phyloP scores from a whole-genome alignment of 64 coral and sea anemone genomes.

The Montipora cactus region DNA sequence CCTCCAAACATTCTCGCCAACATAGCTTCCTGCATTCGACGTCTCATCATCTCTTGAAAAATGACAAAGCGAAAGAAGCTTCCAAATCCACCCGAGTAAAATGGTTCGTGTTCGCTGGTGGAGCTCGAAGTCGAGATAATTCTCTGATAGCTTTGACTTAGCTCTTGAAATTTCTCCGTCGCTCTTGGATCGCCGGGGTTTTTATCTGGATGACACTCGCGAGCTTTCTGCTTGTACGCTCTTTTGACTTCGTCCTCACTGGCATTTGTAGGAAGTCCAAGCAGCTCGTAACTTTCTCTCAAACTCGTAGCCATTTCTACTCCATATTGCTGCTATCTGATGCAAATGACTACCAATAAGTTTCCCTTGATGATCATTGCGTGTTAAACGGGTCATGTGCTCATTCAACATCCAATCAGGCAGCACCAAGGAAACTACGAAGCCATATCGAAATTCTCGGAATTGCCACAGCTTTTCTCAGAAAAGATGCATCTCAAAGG shows the following conservation, averaged over 20 bases:
- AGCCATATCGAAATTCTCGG: background rate
- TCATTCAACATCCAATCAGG: conserved; percentile 17
- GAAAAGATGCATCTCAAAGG: background rate
- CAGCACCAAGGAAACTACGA: background rate
- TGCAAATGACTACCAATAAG: background rate
- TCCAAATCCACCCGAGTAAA: conserved; percentile 51
- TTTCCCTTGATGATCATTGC: background rate
- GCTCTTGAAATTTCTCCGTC: conserved; percentile 71
- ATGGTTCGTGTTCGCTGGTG: conserved; percentile 10
- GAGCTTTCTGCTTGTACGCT: conserved; percentile 76
- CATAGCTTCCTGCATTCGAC: conserved; percentile 38
- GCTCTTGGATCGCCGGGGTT: conserved; percentile 66
- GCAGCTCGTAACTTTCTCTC: conserved; percentile 69
- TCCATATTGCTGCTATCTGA: background rate
- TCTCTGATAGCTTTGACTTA: conserved; percentile 67
- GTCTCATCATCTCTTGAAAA: conserved; percentile 53
- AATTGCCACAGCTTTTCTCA: background rate
- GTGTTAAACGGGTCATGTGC: no score
- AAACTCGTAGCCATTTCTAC: conserved; percentile 57
- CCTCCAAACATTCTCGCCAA: conserved; percentile 63
- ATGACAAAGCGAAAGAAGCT: conserved; percentile 71
- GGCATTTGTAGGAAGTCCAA: conserved; percentile 51
- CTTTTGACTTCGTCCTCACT: conserved; percentile 74
- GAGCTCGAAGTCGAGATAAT: conserved; percentile 48
- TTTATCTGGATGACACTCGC: conserved; percentile 77